Base-by-base conservation (phyloP, 2,113 vertebrate species). In the Tachycineta bicolor region DNA sequence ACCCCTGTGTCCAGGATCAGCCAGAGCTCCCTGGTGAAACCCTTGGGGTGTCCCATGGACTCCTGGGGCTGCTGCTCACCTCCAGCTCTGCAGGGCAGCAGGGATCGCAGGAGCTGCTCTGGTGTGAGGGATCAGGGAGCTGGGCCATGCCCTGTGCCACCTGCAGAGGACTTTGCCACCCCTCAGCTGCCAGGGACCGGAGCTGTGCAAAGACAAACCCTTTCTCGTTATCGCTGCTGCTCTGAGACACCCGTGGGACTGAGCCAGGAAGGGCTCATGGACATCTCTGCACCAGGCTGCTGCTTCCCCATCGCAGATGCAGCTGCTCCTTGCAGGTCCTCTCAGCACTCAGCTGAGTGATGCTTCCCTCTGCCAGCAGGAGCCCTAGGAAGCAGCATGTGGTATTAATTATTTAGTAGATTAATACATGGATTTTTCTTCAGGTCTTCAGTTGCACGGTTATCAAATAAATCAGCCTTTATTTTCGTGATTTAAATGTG, bases 161-260 rank as follows among this genome's bases (percentile, higher is more conserved):
- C 56, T 21, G 53, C 29, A 46, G 64, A 52, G 82, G 56, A n/a
- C 46, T 83, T 75, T 34, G 37, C 37, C 7, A 5, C 26, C 69
- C 12, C 47, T 76, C 52, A 28, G 82, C 47, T 86, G 58, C 67
- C 41, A 14, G 1, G 63, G 17, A 2, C 43, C 4, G 28, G 28
- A 82, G 25, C 79, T 52, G 10, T 4, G 2, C 44, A 33, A 28
- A 73, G 81, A 28, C 78, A 79, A 62, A 50, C 0, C 31, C 76
- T 78, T 18, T 5, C 11, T 26, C 0, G 3, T 50, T 65, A 17
- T 18, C 3, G 0, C 20, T 6, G 1, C 31, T 80, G 6, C 55
- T 89, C 80, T 86, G 67, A 41, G 74, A 26, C 11, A 6, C 13
- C 73, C 5, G 34, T 4, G 28, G 67, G 71, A 7, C 71, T 8